Evolutionary conservation across 2,113 vertebrate genomes (phyloP), one percentile per base, ranked within the genome.

Genomic region (Carassius carassius): DNA sequence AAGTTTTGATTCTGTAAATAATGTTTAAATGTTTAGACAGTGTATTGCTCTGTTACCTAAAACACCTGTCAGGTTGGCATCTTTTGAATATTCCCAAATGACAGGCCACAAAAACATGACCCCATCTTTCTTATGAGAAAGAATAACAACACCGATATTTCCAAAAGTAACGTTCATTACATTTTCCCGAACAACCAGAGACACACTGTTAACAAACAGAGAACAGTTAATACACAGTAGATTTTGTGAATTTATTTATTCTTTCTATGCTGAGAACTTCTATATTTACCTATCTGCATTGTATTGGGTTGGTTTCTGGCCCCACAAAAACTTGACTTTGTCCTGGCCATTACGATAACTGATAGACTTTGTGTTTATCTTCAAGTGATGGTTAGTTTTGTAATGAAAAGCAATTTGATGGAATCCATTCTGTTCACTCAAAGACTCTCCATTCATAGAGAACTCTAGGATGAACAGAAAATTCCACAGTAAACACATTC

Each of bases 101-200:
- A 67, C 89, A 0, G 92, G 93, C 93, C 94, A 94, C 21, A 94
- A 87, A 80, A 94, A 90, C 35, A 32, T 0, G 0, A 19, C 0
- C 0, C 87, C 56, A 0, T 37, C 7, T 2, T 51, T 84, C 14
- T 76, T 25, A 51, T 94, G 91, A 75, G 89, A 49, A 12, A 91
- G 74, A 78, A 95, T 82, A 81, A 92, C 29, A 5, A 93, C n/a
- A 0, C 78, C 86, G 0, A 86, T 62, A 4, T 83, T 86, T 63
- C 85, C 91, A 19, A 58, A 56, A 5, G 85, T 60, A 67, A 94
- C 9, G 8, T 92, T 89, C 16, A 91, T 29, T 80, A 93, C 91
- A 2, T 63, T 90, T 25, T 65, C 63, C n/a, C 80, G 78, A 12
- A 12, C 2, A 49, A 49, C 13, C 47, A 49, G 47, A 49, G 47